These are phyloP conservation scores for Falco naumanni DNA, from an alignment of 2,797 vertebrate genomes.

Conservation along the genomic window DNA sequence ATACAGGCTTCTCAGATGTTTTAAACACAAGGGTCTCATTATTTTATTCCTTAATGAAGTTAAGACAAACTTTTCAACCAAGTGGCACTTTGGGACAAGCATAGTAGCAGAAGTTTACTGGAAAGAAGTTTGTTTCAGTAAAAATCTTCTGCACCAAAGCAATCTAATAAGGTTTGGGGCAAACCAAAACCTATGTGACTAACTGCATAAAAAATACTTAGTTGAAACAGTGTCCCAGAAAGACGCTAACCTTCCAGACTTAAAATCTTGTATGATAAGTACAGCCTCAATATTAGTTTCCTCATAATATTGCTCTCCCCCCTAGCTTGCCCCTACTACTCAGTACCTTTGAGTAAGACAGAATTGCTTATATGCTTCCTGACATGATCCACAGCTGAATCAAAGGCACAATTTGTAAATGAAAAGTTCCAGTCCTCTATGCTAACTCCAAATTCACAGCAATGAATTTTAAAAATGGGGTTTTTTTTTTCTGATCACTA, in stretches of 20 bases:
- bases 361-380: not conserved
- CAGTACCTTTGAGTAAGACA: not conserved
- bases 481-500: not conserved
- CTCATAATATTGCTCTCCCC: not conserved
- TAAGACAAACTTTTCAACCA: not conserved
- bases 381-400: not conserved
- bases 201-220: not conserved
- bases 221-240: not conserved
- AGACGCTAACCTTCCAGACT: not conserved
- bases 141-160: not conserved
- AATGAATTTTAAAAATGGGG: not conserved
- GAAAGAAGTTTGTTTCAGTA: not conserved
- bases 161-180: not conserved
- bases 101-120: not conserved
- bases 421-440: not conserved
- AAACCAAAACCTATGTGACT: not conserved
- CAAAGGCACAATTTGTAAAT: not conserved
- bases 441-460: not conserved
- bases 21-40: not conserved
- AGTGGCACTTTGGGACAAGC: not conserved
- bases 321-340: not conserved
- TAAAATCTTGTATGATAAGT: not conserved
- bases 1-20: not conserved
- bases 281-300: not conserved
- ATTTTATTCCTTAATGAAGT: not conserved